Evolutionary conservation across 2,888 invertebrate genomes (phyloP).

Genomic region (Aspidapion aeneum): DNA sequence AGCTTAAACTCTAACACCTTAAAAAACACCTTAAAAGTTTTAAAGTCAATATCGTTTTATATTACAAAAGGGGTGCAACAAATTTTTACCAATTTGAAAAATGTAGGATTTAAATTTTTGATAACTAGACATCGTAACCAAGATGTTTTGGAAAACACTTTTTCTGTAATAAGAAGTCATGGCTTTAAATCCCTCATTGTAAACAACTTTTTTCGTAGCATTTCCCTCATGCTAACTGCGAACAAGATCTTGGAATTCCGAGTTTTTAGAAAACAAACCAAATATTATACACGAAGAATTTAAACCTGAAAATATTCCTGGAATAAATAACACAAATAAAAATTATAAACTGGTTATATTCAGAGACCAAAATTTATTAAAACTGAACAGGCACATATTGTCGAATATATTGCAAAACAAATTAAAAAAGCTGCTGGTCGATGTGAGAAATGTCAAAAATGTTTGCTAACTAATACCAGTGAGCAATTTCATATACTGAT

Average conservation of each 20-base stretch:
- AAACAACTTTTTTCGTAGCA: not conserved
- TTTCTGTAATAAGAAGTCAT: not conserved
- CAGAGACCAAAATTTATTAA: no score
- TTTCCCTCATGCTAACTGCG: no score
- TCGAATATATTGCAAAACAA: not conserved
- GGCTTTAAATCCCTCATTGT: not conserved
- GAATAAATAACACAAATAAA: not conserved
- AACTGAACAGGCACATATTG: not conserved
- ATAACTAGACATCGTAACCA: not conserved
- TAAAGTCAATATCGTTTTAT: no score
- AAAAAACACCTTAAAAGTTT: no score
- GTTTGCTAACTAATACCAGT: not conserved
- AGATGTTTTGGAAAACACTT: constrained; percentile 6
- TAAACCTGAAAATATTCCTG: not conserved
- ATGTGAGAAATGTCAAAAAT: not conserved
- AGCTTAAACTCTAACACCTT: no score
- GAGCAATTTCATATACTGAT: not conserved
- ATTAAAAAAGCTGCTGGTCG: not conserved
- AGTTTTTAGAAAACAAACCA: not conserved
- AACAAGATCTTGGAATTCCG: not conserved
- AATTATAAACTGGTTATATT: not conserved
- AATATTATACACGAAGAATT: not conserved
- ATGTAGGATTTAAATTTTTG: not conserved
- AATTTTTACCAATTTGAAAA: not conserved
- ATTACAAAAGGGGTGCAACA: not conserved